Conservation (phyloP, 1,140 invertebrate species). For the Nautilus pompilius region DNA sequence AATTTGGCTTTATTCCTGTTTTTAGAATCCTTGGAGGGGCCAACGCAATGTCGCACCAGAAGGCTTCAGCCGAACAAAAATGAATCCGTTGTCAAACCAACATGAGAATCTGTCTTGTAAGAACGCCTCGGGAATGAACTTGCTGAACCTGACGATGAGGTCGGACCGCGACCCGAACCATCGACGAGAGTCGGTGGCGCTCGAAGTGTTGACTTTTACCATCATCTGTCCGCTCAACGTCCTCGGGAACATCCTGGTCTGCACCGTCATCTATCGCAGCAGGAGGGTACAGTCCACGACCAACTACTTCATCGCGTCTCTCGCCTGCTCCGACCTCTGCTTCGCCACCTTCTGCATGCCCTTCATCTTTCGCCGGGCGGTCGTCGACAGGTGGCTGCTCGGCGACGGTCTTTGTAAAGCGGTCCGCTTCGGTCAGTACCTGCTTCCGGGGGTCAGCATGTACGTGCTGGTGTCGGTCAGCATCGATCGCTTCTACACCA, state of each 20-base stretch:
- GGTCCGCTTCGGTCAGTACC: constrained; percentile 31
- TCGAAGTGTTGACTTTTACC: too few relatives aligned
- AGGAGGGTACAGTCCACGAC: constrained; percentile 46
- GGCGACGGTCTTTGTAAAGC: constrained; percentile 35
- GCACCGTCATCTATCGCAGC: constrained; percentile 39
- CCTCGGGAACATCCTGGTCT: constrained; percentile 40
- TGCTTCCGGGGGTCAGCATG: constrained; percentile 16
- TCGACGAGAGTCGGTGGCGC: too few relatives aligned
- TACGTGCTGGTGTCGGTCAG: constrained; percentile 33
- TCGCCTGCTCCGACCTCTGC: constrained; percentile 30
- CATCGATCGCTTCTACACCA: constrained; percentile 44
- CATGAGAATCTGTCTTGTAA: too few relatives aligned
- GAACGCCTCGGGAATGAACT: too few relatives aligned
- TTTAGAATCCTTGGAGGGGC: too few relatives aligned
- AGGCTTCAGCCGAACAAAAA: too few relatives aligned
- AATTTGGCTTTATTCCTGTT: too few relatives aligned
- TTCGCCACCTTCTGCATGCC: constrained; percentile 24
- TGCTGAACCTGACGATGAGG: too few relatives aligned
- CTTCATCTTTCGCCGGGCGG: constrained; percentile 19
- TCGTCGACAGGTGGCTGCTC: constrained; percentile 27
- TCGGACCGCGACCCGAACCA: too few relatives aligned
- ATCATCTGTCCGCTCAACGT: too few relatives aligned
- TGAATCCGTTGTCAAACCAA: too few relatives aligned
- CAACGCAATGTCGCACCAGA: too few relatives aligned
- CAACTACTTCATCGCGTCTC: constrained; percentile 42